Evolutionary conservation across 2,888 invertebrate genomes (phyloP), one percentile per base, ranked within the genome.

Genomic region (Amblyjoppa fuscipennis): DNA sequence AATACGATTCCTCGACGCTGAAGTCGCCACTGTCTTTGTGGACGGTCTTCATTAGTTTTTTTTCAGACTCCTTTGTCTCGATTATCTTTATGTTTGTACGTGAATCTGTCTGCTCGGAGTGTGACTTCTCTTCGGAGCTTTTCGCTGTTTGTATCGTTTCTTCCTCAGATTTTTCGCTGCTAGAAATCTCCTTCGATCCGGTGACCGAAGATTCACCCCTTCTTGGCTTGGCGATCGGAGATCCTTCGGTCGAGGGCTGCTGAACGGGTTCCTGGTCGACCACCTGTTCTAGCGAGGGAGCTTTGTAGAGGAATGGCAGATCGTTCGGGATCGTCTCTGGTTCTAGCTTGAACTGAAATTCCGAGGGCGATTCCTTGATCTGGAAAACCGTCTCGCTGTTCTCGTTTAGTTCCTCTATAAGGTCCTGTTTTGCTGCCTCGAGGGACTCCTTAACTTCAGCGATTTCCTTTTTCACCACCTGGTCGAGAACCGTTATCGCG

Each of bases 381-480:
- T 94, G 94, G 41, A 94, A 92, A 49, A 94, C 91, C 51, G 93
- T 94, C 75, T 94, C 94, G 88, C 96, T 96, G 91, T 96, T 96
- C 73, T 96, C 96, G 87, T 95, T 96, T 9, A 96, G 95, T 87
- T 96, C 96, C 90, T 96, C 96, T 79, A 96, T 96, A 6, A 97
- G 95, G 94, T 96, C 96, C 89, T 95, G 96, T 93, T 96, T 96
- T 0, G 96, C 96, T 66, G 96, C 96, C 94, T 97, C 96, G 83
- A 97, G 93, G 28, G 96, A 96, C 91, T 97, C 96, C 91, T 97
- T 96, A 64, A 96, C 96, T 94, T 97, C 97, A 90, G 96, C 96
- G 73, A 97, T 96, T 88, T 97, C 96, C 94, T 96, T 96, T 92
- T 96, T 96, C 82, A 96, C 96, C 91, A 96, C 94, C 87, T 94